phyloP scores from a whole-genome alignment of 2,888 invertebrate genomes.

The Drosophila greeni region DNA sequence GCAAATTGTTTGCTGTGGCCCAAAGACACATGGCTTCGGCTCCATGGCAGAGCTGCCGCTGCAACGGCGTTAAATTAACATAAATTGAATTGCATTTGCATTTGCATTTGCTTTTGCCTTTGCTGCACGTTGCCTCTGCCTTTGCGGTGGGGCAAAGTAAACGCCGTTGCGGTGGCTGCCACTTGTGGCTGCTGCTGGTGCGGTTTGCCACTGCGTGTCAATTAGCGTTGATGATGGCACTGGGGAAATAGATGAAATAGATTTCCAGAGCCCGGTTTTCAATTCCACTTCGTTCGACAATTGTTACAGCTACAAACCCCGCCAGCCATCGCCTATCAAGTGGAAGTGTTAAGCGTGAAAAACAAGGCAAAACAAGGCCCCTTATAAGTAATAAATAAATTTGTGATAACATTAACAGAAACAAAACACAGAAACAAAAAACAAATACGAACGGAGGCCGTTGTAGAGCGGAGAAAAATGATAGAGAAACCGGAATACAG shows the following conservation, averaged over 20 bases:
- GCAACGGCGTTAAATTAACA: conserved; percentile 73
- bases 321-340: conserved; percentile 52
- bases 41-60: conserved; percentile 31
- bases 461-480: conserved; percentile 34
- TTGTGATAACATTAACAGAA: conserved; percentile 53
- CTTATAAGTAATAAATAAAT: conserved; percentile 43
- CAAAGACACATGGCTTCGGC: conserved; percentile 58
- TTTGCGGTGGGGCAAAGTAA: conserved; percentile 59
- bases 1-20: conserved; percentile 70
- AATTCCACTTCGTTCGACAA: conserved; percentile 61
- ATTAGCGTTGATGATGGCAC: conserved; percentile 73
- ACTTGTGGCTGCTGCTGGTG: conserved; percentile 42
- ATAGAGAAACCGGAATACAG: conserved; percentile 24
- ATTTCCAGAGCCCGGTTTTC: conserved; percentile 58
- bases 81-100: conserved; percentile 78
- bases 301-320: conserved; percentile 44
- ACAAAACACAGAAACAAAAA: conserved; percentile 26
- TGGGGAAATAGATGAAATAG: conserved; percentile 53
- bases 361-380: conserved; percentile 45
- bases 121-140: conserved; percentile 68
- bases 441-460: conserved; percentile 19
- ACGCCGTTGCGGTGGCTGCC: conserved; percentile 41
- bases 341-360: conserved; percentile 57
- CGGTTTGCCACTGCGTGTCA: conserved; percentile 68
- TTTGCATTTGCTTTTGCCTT: conserved; percentile 71